Conservation (phyloP, 2,113 vertebrate species). For the Clarias batrachus region DNA sequence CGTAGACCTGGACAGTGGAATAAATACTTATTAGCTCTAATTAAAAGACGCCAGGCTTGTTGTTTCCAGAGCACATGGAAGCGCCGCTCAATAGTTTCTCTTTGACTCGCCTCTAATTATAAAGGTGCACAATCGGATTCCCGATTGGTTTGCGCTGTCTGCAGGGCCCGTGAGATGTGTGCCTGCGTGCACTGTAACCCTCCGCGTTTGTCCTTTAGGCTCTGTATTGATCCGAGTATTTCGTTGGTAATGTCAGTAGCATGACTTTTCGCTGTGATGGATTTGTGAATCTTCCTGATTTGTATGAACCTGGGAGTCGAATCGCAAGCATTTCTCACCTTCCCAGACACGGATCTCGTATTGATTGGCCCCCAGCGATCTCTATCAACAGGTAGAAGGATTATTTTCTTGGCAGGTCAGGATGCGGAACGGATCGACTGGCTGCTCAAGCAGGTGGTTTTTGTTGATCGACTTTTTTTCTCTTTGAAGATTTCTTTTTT, state of each 20-base stretch:
- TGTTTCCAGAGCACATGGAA: neutral
- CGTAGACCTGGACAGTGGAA: neutral
- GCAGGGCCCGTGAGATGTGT: slow-evolving; percentile 29
- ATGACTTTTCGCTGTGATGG: slow-evolving; percentile 16
- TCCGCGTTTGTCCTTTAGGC: neutral
- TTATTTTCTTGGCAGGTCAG: slow-evolving; percentile 56
- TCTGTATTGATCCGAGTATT: slow-evolving; percentile 28
- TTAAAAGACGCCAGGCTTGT: slow-evolving; percentile 59
- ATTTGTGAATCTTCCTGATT: slow-evolving; percentile 29
- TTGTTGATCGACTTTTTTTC: neutral
- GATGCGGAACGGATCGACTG: slow-evolving; percentile 30
- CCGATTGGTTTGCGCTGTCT: slow-evolving; percentile 18
- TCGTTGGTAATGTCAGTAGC: slow-evolving; percentile 11
- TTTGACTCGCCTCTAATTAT: slow-evolving; percentile 11
- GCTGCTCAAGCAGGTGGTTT: slow-evolving; percentile 11
- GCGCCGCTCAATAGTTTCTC: slow-evolving; percentile 21
- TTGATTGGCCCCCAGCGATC: slow-evolving; percentile 56
- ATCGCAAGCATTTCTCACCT: slow-evolving; percentile 61
- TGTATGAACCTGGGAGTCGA: slow-evolving; percentile 51
- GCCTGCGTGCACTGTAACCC: neutral
- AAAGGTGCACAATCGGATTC: neutral
- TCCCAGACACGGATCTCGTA: slow-evolving; percentile 56
- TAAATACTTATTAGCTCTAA: slow-evolving; percentile 53
- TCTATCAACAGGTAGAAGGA: slow-evolving; percentile 77
- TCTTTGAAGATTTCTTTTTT: neutral